Conservation (phyloP, 2,888 invertebrate genomes). For the Lissocephala sabroskyi region DNA sequence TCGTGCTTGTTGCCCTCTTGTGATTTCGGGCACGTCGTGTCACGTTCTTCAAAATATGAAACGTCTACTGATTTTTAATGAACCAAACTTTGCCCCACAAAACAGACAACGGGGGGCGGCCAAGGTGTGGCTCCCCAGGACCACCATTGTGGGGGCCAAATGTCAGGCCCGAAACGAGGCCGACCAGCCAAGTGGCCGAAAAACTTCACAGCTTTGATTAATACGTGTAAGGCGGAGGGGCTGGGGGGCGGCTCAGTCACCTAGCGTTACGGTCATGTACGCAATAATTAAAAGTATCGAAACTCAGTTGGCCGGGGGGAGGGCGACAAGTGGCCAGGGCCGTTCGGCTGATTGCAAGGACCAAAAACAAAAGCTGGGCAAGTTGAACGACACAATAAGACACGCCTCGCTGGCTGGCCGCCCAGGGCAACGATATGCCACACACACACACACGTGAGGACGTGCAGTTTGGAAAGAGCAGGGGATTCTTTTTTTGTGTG, state of each 20-base stretch:
- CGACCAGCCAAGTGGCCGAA: conserved; percentile 6
- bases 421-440: conserved; percentile 45
- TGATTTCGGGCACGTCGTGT: conserved; percentile 56
- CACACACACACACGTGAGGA: conserved; percentile 50
- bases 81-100: conserved; percentile 40
- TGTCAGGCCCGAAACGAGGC: no score
- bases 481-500: conserved; percentile 36
- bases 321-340: conserved; percentile 56
- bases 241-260: conserved; percentile 20
- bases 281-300: conserved; percentile 67
- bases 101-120: background rate
- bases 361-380: conserved; percentile 36
- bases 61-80: conserved; percentile 66
- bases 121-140: background rate
- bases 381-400: conserved; percentile 3
- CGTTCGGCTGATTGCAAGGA: conserved; percentile 54
- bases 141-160: no score
- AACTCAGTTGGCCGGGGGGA: conserved; percentile 21
- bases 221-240: conserved; percentile 26
- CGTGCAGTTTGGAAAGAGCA: conserved; percentile 56
- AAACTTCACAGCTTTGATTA: conserved; percentile 53
- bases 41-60: conserved; percentile 65
- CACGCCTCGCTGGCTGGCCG: conserved; percentile 4
- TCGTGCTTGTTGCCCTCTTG: conserved; percentile 13
- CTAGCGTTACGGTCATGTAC: conserved; percentile 59